Evolutionary conservation across 2,797 vertebrate genomes (phyloP).

Genomic region (Octomys mimax): DNA sequence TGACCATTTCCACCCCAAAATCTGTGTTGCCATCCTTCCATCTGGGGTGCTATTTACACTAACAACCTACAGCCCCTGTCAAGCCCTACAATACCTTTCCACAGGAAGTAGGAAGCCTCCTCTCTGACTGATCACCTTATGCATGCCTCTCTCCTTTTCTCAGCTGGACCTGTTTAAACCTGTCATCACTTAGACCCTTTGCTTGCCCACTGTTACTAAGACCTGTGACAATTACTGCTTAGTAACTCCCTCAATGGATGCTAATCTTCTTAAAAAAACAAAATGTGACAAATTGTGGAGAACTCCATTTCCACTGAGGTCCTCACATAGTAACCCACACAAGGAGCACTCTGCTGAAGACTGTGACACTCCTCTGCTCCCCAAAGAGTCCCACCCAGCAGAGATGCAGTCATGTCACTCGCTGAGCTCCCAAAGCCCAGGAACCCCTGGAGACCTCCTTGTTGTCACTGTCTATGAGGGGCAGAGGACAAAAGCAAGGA

Average conservation of each 20-base stretch:
- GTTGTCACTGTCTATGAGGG: background rate
- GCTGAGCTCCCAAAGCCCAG: background rate
- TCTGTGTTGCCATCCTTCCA: background rate
- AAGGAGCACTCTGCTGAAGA: background rate
- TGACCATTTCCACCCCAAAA: background rate
- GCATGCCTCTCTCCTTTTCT: background rate
- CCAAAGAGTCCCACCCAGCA: background rate
- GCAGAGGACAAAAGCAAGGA: background rate
- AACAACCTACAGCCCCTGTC: too few species aligned
- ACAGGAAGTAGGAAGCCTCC: background rate
- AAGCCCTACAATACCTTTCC: background rate
- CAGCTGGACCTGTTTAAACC: background rate
- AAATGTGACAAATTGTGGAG: background rate
- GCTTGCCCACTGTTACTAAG: background rate
- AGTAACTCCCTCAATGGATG: background rate
- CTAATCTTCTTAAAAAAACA: constrained; percentile 33
- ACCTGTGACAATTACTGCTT: background rate
- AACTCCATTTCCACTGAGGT: background rate
- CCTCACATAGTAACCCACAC: background rate
- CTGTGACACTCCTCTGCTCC: background rate
- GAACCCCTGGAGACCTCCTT: background rate
- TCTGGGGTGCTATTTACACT: background rate
- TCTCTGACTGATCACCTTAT: too few species aligned
- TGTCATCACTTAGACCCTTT: background rate
- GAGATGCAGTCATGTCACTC: background rate